Percentiles rank a stretch among this genome's conserved stretches.
Evolutionary conservation across 2,797 vertebrate genomes (phyloP).

Genomic region (Threskiornis aethiopicus): DNA sequence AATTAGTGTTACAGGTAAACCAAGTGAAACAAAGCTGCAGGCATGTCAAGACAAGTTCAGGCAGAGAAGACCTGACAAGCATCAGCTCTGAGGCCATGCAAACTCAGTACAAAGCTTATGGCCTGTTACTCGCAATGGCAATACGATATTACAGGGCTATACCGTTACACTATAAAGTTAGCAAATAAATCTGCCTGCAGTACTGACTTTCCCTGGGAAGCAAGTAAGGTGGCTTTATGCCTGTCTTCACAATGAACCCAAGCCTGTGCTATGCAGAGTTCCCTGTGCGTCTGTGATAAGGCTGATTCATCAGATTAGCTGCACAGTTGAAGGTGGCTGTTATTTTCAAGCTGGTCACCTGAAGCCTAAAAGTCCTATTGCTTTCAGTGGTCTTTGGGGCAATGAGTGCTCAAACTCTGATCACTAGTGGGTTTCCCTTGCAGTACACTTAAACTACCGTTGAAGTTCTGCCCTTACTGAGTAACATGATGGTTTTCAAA

Average conservation of each 20-base stretch:
- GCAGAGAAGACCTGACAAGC: background rate
- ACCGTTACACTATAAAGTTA: background rate
- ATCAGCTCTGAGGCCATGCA: background rate
- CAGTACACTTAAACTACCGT: background rate
- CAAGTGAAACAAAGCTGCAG: background rate
- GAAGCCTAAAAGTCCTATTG: accelerated
- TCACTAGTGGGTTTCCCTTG: background rate
- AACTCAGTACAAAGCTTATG: background rate
- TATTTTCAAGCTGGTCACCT: background rate
- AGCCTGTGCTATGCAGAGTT: background rate
- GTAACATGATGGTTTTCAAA: background rate
- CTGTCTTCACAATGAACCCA: background rate
- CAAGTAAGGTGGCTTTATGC: background rate
- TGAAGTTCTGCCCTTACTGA: background rate
- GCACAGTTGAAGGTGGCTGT: background rate
- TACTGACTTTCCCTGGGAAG: background rate
- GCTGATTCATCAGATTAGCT: background rate
- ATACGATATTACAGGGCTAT: background rate
- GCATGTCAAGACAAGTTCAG: background rate
- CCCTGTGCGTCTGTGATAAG: background rate
- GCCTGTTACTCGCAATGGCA: background rate
- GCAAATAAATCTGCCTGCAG: background rate
- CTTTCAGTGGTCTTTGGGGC: background rate
- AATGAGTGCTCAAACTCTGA: background rate
- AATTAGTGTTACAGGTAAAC: background rate